These are phyloP conservation scores for Pangasius sanitwongsei DNA, from an alignment of 2,797 vertebrate genomes.

Conservation along the genomic window DNA sequence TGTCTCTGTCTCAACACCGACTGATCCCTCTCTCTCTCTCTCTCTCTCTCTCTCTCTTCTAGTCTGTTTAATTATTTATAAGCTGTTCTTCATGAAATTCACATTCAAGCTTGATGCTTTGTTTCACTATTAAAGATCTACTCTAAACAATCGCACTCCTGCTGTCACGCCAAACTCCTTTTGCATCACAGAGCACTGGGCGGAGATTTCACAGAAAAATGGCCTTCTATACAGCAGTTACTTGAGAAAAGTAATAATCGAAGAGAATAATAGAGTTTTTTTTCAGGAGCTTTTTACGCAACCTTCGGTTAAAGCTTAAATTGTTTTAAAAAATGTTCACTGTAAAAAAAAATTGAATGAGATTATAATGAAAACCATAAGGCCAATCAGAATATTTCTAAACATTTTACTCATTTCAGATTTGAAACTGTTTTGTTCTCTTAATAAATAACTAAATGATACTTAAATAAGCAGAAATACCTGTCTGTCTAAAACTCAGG, in stretches of 20 bases:
- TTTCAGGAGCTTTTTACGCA: background rate
- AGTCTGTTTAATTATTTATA: background rate
- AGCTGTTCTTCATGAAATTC: background rate
- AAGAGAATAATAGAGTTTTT: background rate
- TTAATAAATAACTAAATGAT: background rate
- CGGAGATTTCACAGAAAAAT: background rate
- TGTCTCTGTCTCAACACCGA: slow-evolving; percentile 89
- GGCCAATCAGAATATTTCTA: background rate
- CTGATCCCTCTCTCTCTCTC: slow-evolving; percentile 50
- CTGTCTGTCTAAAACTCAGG: too few species aligned
- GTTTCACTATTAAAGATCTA: background rate
- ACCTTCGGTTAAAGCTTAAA: background rate
- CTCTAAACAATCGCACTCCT: background rate
- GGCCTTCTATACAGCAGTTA: background rate
- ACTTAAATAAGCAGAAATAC: too few species aligned
- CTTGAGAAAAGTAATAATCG: background rate
- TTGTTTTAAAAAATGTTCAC: too few species aligned
- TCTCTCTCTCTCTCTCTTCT: background rate
- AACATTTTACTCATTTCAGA: background rate
- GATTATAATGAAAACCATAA: too few species aligned
- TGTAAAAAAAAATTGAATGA: background rate
- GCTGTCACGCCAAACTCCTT: background rate
- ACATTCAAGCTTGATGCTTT: background rate
- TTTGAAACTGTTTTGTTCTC: background rate
- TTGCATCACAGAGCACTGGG: background rate